Percentiles rank a stretch among this genome's conserved stretches.
Conservation (phyloP, 2,888 invertebrate species). For the Drosophila ezoana region DNA sequence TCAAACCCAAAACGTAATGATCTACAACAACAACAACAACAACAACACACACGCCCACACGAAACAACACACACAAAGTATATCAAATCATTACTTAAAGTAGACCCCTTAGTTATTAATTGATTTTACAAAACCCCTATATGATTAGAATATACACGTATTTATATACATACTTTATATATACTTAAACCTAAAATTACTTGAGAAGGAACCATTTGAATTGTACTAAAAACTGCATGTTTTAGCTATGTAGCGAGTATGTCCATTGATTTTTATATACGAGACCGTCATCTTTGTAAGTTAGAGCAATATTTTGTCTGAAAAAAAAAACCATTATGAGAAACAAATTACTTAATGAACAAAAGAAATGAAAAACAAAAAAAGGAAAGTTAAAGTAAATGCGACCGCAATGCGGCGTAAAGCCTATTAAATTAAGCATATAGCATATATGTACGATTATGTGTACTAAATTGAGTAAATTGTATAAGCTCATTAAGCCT, state of each 20-base stretch:
- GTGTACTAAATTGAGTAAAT: conserved; percentile 64
- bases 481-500: conserved; percentile 63
- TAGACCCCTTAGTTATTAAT: conserved; percentile 68
- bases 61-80: conserved; percentile 41
- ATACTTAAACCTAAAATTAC: conserved; percentile 45
- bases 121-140: conserved; percentile 58
- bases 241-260: conserved; percentile 33
- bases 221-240: conserved; percentile 37
- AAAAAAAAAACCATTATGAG: conserved; percentile 19
- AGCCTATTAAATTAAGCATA: conserved; percentile 74
- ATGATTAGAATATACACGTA: conserved; percentile 54
- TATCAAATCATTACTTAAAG: conserved; percentile 73
- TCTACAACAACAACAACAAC: conserved; percentile 23
- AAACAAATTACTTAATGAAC: conserved; percentile 39
- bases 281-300: conserved; percentile 47
- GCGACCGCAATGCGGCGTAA: conserved; percentile 59
- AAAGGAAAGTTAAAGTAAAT: conserved; percentile 34
- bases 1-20: conserved; percentile 40
- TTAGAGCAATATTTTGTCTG: conserved; percentile 61
- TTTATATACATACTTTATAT: conserved; percentile 47
- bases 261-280: conserved; percentile 56
- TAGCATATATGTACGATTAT: conserved; percentile 52
- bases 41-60: conserved; percentile 10
- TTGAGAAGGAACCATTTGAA: conserved; percentile 51
- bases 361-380: conserved; percentile 7